phyloP scores from a whole-genome alignment of 2,113 vertebrate genomes.

The Prinia subflava region DNA sequence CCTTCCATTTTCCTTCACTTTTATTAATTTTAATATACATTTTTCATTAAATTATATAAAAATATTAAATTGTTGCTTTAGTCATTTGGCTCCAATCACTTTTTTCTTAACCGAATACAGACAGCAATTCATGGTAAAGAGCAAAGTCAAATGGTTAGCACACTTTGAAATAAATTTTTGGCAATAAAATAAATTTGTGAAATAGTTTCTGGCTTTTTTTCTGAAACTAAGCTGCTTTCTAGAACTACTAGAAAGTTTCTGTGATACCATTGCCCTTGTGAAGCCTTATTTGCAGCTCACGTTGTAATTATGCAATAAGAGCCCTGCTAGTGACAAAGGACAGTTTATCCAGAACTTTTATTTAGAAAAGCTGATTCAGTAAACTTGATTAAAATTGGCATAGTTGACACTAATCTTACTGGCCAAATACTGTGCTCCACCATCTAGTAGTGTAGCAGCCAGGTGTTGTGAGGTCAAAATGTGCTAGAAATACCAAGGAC shows the following conservation, averaged over 20 bases:
- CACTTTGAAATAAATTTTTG: constrained; percentile 56
- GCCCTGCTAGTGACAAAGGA: not conserved
- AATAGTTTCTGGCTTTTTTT: constrained; percentile 33
- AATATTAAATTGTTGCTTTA: constrained; percentile 6
- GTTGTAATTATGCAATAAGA: not conserved
- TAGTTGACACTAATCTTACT: not conserved
- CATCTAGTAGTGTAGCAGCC: not conserved
- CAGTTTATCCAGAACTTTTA: not conserved
- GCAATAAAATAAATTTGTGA: constrained; percentile 35
- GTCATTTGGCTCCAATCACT: constrained; percentile 26
- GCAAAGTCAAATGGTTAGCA: constrained; percentile 46
- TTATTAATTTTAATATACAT: not conserved
- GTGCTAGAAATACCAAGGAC: not conserved
- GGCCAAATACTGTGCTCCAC: not conserved
- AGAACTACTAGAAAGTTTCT: not conserved
- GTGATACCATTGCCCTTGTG: not conserved
- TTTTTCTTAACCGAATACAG: constrained; percentile 12
- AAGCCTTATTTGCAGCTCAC: not conserved
- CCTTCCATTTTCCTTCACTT: not conserved
- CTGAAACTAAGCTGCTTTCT: not conserved
- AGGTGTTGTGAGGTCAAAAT: not conserved
- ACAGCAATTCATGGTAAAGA: not conserved
- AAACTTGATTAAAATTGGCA: not conserved
- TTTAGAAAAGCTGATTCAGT: not conserved
- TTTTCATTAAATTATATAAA: constrained; percentile 9